These are phyloP conservation scores for Axinella damicornis DNA, from an alignment of 37 sponge, comb jelly and placozoan genomes.

Conservation along the genomic window DNA sequence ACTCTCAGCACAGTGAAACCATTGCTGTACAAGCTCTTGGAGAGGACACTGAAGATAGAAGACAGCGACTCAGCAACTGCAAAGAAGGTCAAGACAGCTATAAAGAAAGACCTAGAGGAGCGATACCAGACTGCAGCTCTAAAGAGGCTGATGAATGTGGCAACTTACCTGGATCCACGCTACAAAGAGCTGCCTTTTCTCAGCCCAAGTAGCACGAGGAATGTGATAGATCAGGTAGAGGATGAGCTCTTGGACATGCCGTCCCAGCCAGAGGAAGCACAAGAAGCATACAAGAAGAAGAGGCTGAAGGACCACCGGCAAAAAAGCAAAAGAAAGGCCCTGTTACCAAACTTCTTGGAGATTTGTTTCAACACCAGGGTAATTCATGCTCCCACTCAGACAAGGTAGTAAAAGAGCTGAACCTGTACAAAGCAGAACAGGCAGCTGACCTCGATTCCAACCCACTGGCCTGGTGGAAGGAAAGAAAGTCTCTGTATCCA, in stretches of 20 bases:
- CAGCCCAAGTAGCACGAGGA: not conserved
- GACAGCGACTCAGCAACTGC: not conserved
- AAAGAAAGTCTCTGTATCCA: too few relatives aligned
- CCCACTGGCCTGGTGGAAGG: too few relatives aligned
- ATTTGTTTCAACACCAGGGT: too few relatives aligned
- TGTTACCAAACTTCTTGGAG: too few relatives aligned
- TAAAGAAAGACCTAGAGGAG: not conserved
- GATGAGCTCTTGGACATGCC: not conserved
- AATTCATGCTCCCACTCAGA: too few relatives aligned
- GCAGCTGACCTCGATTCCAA: too few relatives aligned
- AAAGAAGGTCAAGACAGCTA: not conserved
- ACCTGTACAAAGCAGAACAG: too few relatives aligned
- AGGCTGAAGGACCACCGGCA: too few relatives aligned
- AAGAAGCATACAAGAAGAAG: too few relatives aligned
- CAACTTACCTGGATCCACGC: constrained; percentile 10
- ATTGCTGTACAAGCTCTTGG: constrained; percentile 3
- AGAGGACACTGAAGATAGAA: constrained; percentile 3
- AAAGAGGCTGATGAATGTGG: not conserved
- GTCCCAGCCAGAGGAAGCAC: too few relatives aligned
- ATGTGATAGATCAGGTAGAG: constrained; percentile 1
- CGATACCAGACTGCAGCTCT: constrained; percentile 4
- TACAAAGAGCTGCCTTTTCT: constrained; percentile 22
- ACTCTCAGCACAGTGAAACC: constrained; percentile 6
- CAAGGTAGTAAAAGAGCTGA: too few relatives aligned
- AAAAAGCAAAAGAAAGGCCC: too few relatives aligned